phyloP scores from a whole-genome alignment of 2,888 invertebrate species.

The Drosophila anomelani region DNA sequence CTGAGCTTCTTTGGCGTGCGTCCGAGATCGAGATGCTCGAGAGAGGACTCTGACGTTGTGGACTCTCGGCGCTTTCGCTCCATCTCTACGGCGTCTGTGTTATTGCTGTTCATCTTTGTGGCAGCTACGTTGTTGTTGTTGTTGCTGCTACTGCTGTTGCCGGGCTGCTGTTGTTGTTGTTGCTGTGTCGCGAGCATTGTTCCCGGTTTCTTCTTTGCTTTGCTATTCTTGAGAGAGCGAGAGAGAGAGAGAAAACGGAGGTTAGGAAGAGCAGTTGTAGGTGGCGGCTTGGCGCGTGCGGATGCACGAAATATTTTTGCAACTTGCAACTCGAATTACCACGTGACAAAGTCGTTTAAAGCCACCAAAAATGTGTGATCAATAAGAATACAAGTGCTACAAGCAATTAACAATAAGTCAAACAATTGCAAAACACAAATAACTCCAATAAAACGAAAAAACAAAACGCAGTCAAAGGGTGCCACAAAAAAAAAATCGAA shows the following conservation, averaged over 20 bases:
- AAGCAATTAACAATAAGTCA: neutral
- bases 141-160: conserved; percentile 47
- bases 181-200: conserved; percentile 44
- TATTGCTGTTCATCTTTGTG: conserved; percentile 5
- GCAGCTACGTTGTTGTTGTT: conserved; percentile 15
- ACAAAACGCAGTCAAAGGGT: too few relatives aligned
- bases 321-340: conserved; percentile 8
- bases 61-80: conserved; percentile 83
- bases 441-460: neutral
- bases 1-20: conserved; percentile 82
- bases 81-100: conserved; percentile 60
- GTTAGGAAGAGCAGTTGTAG: neutral
- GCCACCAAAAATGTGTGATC: conserved; percentile 27
- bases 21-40: conserved; percentile 84
- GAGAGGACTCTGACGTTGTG: conserved; percentile 84
- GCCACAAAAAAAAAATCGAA: too few relatives aligned
- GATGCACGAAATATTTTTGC: conserved; percentile 48
- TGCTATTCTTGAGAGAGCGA: neutral
- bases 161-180: conserved; percentile 39
- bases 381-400: conserved; percentile 24
- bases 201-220: conserved; percentile 6
- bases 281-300: neutral
- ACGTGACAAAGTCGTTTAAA: too few relatives aligned
- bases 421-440: too few relatives aligned
- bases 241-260: neutral